A percentile compares a stretch with the other conserved stretches of the same genome.
These are phyloP conservation scores for Epinephelus awoara DNA, from an alignment of 2,797 vertebrate genomes.

Conservation along the genomic window DNA sequence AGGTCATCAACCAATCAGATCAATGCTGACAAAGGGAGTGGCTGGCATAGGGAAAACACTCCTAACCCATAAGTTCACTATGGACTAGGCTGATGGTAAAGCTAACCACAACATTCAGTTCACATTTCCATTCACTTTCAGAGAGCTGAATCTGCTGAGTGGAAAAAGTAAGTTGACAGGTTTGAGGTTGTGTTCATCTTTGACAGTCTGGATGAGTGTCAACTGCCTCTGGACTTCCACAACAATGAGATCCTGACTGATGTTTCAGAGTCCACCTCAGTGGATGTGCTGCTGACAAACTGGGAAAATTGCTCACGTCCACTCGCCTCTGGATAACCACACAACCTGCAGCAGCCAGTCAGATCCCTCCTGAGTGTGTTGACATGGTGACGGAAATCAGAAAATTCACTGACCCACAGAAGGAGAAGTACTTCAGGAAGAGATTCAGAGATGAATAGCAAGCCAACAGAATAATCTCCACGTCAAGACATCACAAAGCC, in stretches of 20 bases:
- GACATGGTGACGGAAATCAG: no score
- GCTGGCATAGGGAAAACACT: conserved; percentile 17
- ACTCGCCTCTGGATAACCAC: conserved; percentile 16
- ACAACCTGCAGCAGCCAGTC: conserved; percentile 25
- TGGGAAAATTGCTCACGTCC: conserved; percentile 15
- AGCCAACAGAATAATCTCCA: no score
- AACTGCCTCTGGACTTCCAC: no score
- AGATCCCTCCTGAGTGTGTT: background rate
- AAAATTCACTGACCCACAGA: background rate
- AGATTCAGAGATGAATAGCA: no score
- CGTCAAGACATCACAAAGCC: no score
- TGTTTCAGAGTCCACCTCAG: no score
- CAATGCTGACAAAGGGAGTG: conserved; percentile 1
- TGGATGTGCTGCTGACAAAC: conserved; percentile 2
- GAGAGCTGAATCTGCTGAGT: background rate
- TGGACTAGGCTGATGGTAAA: conserved; percentile 36
- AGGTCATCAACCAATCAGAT: conserved; percentile 15
- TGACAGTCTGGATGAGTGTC: no score
- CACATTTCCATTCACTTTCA: conserved; percentile 29
- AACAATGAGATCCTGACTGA: no score
- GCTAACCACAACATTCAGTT: conserved; percentile 16
- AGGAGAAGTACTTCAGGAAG: conserved; percentile 1
- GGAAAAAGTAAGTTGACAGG: no score
- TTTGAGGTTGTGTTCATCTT: no score
- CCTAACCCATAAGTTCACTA: conserved; percentile 19